Percentiles rank a stretch among this genome's conserved stretches.
phyloP scores from a whole-genome alignment of 2,113 vertebrate species.

The Phycodurus eques region DNA sequence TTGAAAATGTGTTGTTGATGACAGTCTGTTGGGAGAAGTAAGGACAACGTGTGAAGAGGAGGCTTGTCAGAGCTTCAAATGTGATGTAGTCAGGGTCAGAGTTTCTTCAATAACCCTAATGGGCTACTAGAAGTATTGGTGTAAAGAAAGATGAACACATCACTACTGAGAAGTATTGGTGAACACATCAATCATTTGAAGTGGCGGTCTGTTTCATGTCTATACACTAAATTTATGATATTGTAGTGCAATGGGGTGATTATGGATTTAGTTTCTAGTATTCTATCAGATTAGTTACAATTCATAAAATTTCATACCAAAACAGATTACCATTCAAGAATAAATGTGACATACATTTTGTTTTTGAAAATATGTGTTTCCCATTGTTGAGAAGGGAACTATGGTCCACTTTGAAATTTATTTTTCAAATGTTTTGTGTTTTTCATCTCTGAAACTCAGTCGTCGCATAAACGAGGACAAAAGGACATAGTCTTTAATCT shows the following conservation, averaged over 20 bases:
- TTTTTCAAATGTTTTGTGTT: too few relatives aligned
- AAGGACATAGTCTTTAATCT: too few relatives aligned
- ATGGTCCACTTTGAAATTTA: too few relatives aligned
- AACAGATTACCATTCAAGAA: too few relatives aligned
- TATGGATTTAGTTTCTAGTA: neutral
- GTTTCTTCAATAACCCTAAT: constrained; percentile 7
- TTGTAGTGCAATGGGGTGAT: neutral
- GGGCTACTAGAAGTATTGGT: neutral
- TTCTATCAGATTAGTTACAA: too few relatives aligned
- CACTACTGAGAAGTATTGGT: too few relatives aligned
- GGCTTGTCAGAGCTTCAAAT: neutral
- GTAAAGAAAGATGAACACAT: constrained; percentile 19
- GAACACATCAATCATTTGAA: neutral
- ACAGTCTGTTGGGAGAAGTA: constrained; percentile 10
- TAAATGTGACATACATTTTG: too few relatives aligned
- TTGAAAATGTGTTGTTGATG: constrained; percentile 2
- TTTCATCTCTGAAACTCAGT: too few relatives aligned
- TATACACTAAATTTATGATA: neutral
- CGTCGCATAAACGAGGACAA: too few relatives aligned
- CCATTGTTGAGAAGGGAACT: too few relatives aligned
- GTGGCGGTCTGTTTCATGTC: neutral
- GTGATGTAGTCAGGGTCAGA: constrained; percentile 15
- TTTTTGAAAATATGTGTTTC: too few relatives aligned
- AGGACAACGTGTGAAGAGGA: neutral
- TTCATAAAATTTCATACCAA: too few relatives aligned